Percentiles rank a stretch among this genome's conserved stretches.
These are phyloP conservation scores for Crenichthys baileyi DNA, from an alignment of 2,797 vertebrate genomes.

Conservation along the genomic window DNA sequence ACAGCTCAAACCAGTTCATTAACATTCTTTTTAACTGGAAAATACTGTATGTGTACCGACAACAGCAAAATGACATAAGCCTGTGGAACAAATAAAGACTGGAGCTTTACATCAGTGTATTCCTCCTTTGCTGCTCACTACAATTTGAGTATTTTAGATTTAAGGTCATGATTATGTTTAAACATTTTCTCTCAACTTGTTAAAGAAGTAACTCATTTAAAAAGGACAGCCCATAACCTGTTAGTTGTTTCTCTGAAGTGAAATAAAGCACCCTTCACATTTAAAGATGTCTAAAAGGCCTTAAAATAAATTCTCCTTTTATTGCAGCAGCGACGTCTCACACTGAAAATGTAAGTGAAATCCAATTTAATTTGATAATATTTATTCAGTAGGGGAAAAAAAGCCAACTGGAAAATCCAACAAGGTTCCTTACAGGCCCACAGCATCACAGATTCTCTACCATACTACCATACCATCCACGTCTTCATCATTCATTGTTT, in stretches of 20 bases:
- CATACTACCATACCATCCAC: too few species aligned
- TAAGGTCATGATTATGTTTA: neutral
- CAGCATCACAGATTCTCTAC: too few species aligned
- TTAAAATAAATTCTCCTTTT: neutral
- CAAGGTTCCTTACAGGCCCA: too few species aligned
- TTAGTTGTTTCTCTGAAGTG: too few species aligned
- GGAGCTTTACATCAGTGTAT: neutral
- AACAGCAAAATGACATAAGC: neutral
- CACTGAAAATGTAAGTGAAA: too few species aligned
- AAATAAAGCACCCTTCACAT: neutral
- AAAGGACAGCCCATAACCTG: too few species aligned
- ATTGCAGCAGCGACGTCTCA: too few species aligned
- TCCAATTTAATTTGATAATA: neutral
- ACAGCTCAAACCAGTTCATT: neutral
- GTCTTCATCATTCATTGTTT: too few species aligned
- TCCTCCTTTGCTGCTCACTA: neutral
- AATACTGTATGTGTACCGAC: neutral
- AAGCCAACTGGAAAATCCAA: too few species aligned
- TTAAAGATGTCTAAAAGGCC: neutral
- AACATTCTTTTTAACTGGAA: neutral
- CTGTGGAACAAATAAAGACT: neutral
- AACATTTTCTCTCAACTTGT: neutral
- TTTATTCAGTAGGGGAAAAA: neutral
- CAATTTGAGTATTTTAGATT: neutral
- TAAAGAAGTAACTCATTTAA: neutral